Percentiles rank a stretch among this genome's conserved stretches.
Conservation (phyloP, 2,797 vertebrate species). For the Chromis chromis region DNA sequence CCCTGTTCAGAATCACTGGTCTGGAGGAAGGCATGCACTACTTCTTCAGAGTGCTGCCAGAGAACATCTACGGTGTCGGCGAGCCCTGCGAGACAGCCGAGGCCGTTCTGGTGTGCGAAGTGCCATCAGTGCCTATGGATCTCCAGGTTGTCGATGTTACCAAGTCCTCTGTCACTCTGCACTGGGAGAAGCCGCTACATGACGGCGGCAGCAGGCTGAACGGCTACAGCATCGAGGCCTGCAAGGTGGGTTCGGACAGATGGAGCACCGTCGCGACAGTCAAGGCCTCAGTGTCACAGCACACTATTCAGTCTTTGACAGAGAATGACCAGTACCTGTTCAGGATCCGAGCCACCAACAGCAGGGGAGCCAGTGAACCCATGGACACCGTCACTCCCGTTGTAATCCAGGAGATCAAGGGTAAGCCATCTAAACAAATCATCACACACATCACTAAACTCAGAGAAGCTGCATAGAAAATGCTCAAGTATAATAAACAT, state of each 20-base stretch:
- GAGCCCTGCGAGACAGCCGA: conserved; percentile 95
- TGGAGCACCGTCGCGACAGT: conserved; percentile 92
- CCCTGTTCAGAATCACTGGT: conserved; percentile 92
- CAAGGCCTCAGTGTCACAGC: conserved; percentile 88
- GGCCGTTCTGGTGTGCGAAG: conserved; percentile 93
- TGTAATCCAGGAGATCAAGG: conserved; percentile 92
- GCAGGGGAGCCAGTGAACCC: conserved; percentile 93
- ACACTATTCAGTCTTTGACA: conserved; percentile 91
- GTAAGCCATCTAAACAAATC: conserved; percentile 75
- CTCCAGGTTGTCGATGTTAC: conserved; percentile 91
- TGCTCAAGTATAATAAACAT: background rate
- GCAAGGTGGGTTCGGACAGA: conserved; percentile 93
- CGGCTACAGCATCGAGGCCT: conserved; percentile 93
- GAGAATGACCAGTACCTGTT: conserved; percentile 98
- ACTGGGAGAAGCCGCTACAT: conserved; percentile 93
- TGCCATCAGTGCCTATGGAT: conserved; percentile 91
- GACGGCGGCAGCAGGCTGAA: conserved; percentile 95
- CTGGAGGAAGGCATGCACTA: conserved; percentile 93
- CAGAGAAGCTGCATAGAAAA: background rate
- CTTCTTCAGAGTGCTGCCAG: conserved; percentile 97
- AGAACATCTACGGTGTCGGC: conserved; percentile 98
- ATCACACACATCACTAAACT: background rate
- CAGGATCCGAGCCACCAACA: conserved; percentile 94
- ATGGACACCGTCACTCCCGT: conserved; percentile 93
- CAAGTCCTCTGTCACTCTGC: conserved; percentile 91